Base-by-base conservation (phyloP, 2,113 vertebrate genomes). In the Natator depressus region DNA sequence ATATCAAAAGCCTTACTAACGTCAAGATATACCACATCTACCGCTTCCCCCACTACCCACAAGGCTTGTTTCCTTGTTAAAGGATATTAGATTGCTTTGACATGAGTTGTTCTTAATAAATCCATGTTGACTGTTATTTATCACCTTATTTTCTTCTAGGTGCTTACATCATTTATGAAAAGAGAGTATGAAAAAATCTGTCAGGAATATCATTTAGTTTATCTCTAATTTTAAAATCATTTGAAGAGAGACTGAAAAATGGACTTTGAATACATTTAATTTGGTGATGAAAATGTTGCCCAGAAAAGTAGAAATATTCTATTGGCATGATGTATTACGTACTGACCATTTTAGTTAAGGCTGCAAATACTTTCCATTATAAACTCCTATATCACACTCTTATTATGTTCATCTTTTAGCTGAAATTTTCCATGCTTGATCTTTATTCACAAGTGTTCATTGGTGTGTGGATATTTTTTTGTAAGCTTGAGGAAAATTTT, bases 381-480 rank as follows among this genome's bases (percentile, higher is more conserved):
- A 93, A 54, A 4, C 8, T 22, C 38, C 75, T 80, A 11, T 31
- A 29, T 53, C 17, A 5, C 49, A 50, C 17, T 8, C 17, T 46
- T 75, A 51, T 19, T 27, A 35, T 1, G 51, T 19, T 57, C 24
- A 49, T 7, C 8, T 87, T 51, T 87, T 29, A 19, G 6, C 3
- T 89, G 55, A 84, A 20, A 31, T 25, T 19, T 46, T 65, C 20
- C 53, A 47, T 78, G 31, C 11, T 65, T 8, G 24, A 57, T 35
- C 29, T 49, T 10, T 82, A 27, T 38, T 46, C 16, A 10, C 49
- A 16, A 16, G 12, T 4, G 19, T 24, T 54, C 57, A n/a, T 54
- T 72, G 1, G 0, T 0, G 22, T 55, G 54, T 55, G 54, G 9
- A 49, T 49, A 49, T 55, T 22, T 55, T 55, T 55, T 55, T 24